These are phyloP conservation scores for Gonioctena quinquepunctata DNA, from an alignment of 1,140 invertebrate species.

Conservation along the genomic window DNA sequence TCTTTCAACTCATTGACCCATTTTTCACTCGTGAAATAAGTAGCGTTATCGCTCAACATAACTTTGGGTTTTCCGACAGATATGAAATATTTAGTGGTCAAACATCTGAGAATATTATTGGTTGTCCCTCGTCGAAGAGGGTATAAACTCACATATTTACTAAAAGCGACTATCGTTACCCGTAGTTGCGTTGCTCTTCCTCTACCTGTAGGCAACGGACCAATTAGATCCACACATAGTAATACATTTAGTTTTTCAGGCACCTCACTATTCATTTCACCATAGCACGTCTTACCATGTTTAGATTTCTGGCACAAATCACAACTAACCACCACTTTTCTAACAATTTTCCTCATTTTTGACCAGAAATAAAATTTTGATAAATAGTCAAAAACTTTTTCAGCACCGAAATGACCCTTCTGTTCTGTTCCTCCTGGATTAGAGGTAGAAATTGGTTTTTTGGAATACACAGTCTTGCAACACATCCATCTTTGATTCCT, in stretches of 20 bases:
- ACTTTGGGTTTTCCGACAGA: background rate
- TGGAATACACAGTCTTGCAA: no score
- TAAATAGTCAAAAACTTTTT: background rate
- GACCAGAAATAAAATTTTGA: conserved; percentile 3
- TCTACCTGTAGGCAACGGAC: background rate
- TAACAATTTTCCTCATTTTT: background rate
- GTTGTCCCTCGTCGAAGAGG: background rate
- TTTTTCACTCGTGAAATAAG: background rate
- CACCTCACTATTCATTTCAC: background rate
- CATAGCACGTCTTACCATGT: no score
- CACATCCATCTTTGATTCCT: no score
- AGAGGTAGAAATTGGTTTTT: no score
- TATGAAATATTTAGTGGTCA: background rate
- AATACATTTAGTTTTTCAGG: background rate
- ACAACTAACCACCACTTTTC: background rate
- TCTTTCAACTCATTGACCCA: background rate
- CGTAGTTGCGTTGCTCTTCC: conserved; percentile 2
- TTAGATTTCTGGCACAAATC: no score
- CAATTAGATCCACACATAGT: background rate
- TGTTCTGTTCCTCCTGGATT: no score
- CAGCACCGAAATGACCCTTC: background rate
- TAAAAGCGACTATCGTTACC: conserved; percentile 10
- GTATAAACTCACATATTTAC: conserved; percentile 13
- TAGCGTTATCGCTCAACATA: background rate
- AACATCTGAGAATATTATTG: background rate